Conservation (phyloP, 2,113 vertebrate species). For the Sinocyclocheilus rhinocerous region DNA sequence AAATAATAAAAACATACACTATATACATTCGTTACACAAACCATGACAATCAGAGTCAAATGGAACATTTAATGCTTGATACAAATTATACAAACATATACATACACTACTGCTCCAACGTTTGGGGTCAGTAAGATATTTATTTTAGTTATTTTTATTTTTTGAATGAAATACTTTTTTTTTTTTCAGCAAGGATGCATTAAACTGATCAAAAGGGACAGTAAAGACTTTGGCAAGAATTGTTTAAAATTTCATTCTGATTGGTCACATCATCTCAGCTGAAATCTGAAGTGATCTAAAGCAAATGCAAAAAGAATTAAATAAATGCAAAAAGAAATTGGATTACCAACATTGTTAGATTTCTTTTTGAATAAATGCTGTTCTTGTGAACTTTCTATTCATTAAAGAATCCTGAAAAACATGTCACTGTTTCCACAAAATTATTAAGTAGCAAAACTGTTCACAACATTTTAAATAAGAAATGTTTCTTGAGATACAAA, state of each 20-base stretch:
- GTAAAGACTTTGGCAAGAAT: background rate
- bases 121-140: too few relatives aligned
- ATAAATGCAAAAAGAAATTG: too few relatives aligned
- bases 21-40: background rate
- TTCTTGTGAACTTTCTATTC: background rate
- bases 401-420: background rate
- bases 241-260: too few relatives aligned
- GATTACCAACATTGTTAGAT: background rate
- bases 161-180: too few relatives aligned
- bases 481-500: background rate
- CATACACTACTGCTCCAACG: too few relatives aligned
- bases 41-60: background rate
- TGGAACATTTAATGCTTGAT: background rate
- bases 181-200: background rate
- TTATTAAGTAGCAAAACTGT: background rate
- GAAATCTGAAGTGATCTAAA: background rate
- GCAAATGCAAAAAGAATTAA: too few relatives aligned
- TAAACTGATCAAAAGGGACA: background rate
- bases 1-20: too few relatives aligned
- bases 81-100: background rate
- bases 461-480: background rate
- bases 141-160: too few relatives aligned
- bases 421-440: background rate
- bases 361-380: background rate
- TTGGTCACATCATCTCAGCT: background rate